phyloP scores from a whole-genome alignment of 2,113 vertebrate genomes.

The Actenoides lindsayi region DNA sequence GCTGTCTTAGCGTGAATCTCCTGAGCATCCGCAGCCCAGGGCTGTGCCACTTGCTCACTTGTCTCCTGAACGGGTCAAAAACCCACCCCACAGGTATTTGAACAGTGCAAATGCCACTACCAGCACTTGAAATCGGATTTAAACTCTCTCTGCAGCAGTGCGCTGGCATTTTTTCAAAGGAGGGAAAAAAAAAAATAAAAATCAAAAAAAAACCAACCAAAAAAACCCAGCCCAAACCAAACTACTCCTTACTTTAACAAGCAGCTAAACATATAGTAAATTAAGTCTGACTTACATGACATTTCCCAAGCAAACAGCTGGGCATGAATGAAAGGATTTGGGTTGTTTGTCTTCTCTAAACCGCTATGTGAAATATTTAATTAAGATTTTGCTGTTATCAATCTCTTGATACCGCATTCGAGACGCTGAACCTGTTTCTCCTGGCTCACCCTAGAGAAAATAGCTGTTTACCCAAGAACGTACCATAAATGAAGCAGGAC shows the following conservation, averaged over 20 bases:
- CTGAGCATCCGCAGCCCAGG: accelerated
- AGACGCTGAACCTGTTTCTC: not conserved
- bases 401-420: not conserved
- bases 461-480: not conserved
- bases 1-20: accelerated
- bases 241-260: not conserved
- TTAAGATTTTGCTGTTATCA: not conserved
- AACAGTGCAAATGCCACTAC: not conserved
- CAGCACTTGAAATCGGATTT: not conserved
- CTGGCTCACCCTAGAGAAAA: not conserved
- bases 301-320: constrained; percentile 37
- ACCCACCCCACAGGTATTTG: not conserved
- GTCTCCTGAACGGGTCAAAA: not conserved
- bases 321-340: not conserved
- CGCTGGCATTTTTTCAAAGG: accelerated
- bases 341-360: constrained; percentile 19
- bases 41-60: not conserved
- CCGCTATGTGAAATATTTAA: not conserved
- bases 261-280: not conserved
- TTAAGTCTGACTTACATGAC: not conserved
- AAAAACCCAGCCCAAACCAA: not conserved
- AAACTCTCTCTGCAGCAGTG: not conserved
- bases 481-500: not conserved
- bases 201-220: too few relatives aligned
- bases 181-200: not conserved